phyloP scores from a whole-genome alignment of 1,140 invertebrate species.

The Triops longicaudatus region DNA sequence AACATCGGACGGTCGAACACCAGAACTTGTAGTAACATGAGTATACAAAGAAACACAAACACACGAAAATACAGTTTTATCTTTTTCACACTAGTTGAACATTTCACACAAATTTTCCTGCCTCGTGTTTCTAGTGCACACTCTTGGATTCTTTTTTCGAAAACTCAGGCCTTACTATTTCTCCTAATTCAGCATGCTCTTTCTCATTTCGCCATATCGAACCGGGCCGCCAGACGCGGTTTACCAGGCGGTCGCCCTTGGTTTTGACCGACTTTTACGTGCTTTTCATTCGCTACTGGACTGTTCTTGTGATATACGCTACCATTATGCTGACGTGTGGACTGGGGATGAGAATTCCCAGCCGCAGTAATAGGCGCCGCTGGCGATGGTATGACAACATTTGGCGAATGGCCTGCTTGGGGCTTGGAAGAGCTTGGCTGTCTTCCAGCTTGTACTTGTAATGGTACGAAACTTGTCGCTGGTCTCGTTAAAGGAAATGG shows the following conservation, averaged over 20 bases:
- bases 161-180: neutral
- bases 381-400: neutral
- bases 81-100: neutral
- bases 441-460: neutral
- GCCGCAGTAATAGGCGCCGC: neutral
- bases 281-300: neutral
- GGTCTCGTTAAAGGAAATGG: conserved; percentile 1
- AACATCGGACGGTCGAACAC: conserved; percentile 21
- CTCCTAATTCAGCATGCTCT: neutral
- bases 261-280: neutral
- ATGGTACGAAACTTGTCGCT: conserved; percentile 1
- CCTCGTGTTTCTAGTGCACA: neutral
- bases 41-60: conserved; percentile 10
- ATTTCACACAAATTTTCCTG: neutral
- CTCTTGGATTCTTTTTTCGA: neutral
- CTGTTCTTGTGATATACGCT: neutral
- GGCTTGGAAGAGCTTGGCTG: neutral
- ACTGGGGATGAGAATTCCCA: neutral
- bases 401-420: neutral
- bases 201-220: conserved; percentile 1
- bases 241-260: neutral
- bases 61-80: neutral
- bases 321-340: neutral
- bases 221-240: neutral
- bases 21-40: conserved; percentile 15